Evolutionary conservation across 2,113 vertebrate species (phyloP).

Genomic region (Cyprinus carpio): DNA sequence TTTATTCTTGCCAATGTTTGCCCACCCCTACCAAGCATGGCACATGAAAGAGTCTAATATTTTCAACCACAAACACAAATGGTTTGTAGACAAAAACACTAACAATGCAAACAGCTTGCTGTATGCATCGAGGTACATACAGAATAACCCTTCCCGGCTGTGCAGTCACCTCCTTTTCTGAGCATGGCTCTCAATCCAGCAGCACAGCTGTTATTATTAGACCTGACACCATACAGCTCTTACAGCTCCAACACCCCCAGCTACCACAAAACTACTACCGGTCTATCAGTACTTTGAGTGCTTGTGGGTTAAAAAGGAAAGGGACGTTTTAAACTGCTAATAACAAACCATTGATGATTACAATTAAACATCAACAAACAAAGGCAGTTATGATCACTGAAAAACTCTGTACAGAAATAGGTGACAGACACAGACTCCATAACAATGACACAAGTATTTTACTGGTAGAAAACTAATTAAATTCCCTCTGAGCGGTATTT

Average conservation of each 20-base stretch:
- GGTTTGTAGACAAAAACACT: slow-evolving; percentile 38
- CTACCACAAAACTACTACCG: slow-evolving; percentile 34
- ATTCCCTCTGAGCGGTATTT: not conserved
- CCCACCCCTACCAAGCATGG: not conserved
- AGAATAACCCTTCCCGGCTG: slow-evolving; percentile 33
- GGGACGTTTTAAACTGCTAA: slow-evolving; percentile 7
- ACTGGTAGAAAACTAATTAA: not conserved
- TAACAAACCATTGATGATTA: not conserved
- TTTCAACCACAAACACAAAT: not conserved
- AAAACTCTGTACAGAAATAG: not conserved
- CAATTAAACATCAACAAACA: not conserved
- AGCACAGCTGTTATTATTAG: slow-evolving; percentile 50
- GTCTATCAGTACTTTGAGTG: not conserved
- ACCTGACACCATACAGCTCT: slow-evolving; percentile 25
- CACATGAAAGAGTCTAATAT: not conserved
- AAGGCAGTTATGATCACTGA: not conserved
- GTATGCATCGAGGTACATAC: slow-evolving; percentile 23
- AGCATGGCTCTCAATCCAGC: slow-evolving; percentile 46
- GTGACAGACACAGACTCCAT: not conserved
- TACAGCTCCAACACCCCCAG: slow-evolving; percentile 15
- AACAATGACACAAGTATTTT: not conserved
- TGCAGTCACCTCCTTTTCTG: not conserved
- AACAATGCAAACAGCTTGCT: slow-evolving; percentile 22
- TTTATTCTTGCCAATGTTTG: not conserved
- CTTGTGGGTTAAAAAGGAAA: no score